Evolutionary conservation across 2,888 invertebrate species (phyloP), one percentile per base, ranked within the genome.

Genomic region (Brassicogethes aeneus): DNA sequence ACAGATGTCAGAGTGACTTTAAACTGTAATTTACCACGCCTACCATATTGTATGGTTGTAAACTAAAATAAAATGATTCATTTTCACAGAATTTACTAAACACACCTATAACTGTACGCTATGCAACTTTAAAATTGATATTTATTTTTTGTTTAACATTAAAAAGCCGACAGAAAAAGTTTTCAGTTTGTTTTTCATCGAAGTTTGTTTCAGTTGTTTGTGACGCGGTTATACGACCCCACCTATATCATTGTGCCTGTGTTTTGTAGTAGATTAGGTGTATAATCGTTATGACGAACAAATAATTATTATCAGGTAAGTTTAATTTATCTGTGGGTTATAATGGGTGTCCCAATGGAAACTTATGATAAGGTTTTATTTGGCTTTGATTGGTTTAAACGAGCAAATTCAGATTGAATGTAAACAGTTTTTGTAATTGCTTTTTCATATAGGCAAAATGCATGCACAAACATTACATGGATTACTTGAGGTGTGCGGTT

Each of bases 251-350:
- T 57, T 32, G 3, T 10, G 5, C 5, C 60, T 55, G 51, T 58
- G 53, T 51, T 48, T 51, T 53, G 54, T 64, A 56, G 60, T 53
- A 54, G 57, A 59, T 58, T 58, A 32, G 32, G 59, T 53, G 51
- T 50, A 48, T 52, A 57, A 57, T 57, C 59, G 62, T 61, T 61
- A 64, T 63, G 61, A 61, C 54, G 60, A 59, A 54, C 50, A 57
- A 58, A 54, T 58, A 53, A 48, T 55, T 23, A 23, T 23, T 23
- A 23, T 23, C 5, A 49, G 59, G 60, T 60, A 50, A 61, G 59
- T 58, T 52, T 46, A 45, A 40, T 23, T 10, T n/a, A n/a, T n/a
- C n/a, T n/a, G n/a, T n/a, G n/a, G n/a, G n/a, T n/a, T n/a, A n/a
- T n/a, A n/a, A n/a, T n/a, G n/a, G n/a, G n/a, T n/a, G n/a, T n/a